Percentiles rank a stretch among this genome's conserved stretches.
phyloP scores from a whole-genome alignment of 1,140 invertebrate species.

The Archegozetes longisetosus region DNA sequence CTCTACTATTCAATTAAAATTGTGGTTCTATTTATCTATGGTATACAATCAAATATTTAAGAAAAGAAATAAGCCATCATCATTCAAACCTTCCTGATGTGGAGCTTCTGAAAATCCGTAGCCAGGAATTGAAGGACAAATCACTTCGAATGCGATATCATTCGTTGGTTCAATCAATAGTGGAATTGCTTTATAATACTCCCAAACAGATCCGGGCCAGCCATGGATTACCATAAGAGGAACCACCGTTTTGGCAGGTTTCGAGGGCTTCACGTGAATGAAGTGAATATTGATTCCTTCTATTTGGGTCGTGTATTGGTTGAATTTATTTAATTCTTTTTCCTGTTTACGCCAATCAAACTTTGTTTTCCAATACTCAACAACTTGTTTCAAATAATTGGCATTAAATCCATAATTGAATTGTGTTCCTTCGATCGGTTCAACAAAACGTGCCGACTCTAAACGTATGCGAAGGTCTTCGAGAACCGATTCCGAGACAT shows the following conservation, averaged over 20 bases:
- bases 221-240: slow-evolving; percentile 49
- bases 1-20: background rate
- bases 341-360: slow-evolving; percentile 57
- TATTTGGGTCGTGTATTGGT: slow-evolving; percentile 29
- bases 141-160: slow-evolving; percentile 56
- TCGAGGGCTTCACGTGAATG: slow-evolving; percentile 1
- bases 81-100: slow-evolving; percentile 25
- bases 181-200: slow-evolving; percentile 66
- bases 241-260: background rate
- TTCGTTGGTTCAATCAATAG: slow-evolving; percentile 38
- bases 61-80: background rate
- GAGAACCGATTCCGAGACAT: slow-evolving; percentile 9
- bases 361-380: slow-evolving; percentile 52
- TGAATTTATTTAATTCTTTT: slow-evolving; percentile 36
- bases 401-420: slow-evolving; percentile 63
- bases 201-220: slow-evolving; percentile 72
- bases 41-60: too few relatives aligned
- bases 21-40: too few relatives aligned
- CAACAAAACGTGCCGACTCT: background rate
- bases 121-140: slow-evolving; percentile 64
- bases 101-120: slow-evolving; percentile 62
- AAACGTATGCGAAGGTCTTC: slow-evolving; percentile 11
- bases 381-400: slow-evolving; percentile 44
- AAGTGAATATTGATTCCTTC: slow-evolving; percentile 54
- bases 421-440: slow-evolving; percentile 41